These are phyloP conservation scores for Cheilosia vernalis DNA, from an alignment of 2,888 invertebrate species.

Conservation along the genomic window DNA sequence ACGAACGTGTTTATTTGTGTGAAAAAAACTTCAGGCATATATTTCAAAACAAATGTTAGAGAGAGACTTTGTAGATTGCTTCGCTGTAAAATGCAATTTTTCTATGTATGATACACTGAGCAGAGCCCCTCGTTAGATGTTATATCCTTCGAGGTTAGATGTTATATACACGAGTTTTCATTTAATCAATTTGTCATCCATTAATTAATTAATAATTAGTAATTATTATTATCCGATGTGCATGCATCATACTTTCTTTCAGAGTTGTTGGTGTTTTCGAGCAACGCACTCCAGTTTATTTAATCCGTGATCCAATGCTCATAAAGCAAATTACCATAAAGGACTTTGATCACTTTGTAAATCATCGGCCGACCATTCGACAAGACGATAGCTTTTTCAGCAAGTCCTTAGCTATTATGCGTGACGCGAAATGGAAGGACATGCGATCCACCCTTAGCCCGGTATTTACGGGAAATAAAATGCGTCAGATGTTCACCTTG, in stretches of 20 bases:
- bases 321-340: slow-evolving; percentile 85
- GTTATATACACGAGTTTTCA: no score
- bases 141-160: no score
- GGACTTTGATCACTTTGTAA: slow-evolving; percentile 85
- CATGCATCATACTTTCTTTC: not conserved
- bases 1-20: no score
- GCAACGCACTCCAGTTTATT: slow-evolving; percentile 81
- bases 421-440: slow-evolving; percentile 82
- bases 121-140: no score
- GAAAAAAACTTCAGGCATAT: no score
- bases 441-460: slow-evolving; percentile 83
- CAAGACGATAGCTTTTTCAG: slow-evolving; percentile 84
- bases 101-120: no score
- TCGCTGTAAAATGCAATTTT: no score
- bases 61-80: no score
- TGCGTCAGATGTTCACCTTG: slow-evolving; percentile 83
- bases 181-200: no score
- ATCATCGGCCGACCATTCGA: slow-evolving; percentile 81
- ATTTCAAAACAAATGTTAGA: no score
- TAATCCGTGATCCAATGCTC: slow-evolving; percentile 84
- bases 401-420: slow-evolving; percentile 83
- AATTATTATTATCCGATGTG: no score
- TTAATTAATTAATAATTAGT: no score
- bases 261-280: slow-evolving; percentile 84
- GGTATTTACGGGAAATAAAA: slow-evolving; percentile 83